phyloP scores from a whole-genome alignment of 2,888 invertebrate genomes.

The Athalia circularis region DNA sequence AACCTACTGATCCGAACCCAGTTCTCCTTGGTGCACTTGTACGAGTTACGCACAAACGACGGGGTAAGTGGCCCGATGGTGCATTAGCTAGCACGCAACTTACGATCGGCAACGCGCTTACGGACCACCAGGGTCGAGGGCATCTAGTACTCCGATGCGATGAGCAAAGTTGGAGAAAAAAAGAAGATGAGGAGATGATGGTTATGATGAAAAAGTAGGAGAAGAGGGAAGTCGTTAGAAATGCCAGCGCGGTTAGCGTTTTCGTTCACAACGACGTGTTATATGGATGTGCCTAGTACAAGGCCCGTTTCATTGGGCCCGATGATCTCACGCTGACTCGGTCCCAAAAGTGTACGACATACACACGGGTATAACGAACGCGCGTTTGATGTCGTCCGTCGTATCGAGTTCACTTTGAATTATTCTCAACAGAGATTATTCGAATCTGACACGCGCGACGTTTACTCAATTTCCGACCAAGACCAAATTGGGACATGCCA shows the following conservation, averaged over 20 bases:
- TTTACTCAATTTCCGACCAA: conserved; percentile 17
- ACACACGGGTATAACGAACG: conserved; percentile 26
- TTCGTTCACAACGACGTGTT: neutral
- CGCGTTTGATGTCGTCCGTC: conserved; percentile 38
- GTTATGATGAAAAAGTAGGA: neutral
- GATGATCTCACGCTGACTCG: conserved; percentile 44
- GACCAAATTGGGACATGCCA: neutral
- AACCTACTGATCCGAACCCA: neutral
- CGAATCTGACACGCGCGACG: conserved; percentile 43
- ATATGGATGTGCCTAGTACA: neutral
- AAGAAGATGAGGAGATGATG: neutral
- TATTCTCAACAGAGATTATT: conserved; percentile 39
- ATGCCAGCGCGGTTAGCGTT: conserved; percentile 17
- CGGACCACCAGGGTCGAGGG: conserved; percentile 29
- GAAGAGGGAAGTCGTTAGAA: conserved; percentile 22
- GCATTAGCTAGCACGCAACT: neutral
- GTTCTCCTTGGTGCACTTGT: too few relatives aligned
- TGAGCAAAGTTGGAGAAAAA: neutral
- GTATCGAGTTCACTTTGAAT: conserved; percentile 36
- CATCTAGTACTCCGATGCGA: neutral
- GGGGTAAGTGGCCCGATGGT: neutral
- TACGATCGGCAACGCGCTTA: neutral
- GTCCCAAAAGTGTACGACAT: neutral
- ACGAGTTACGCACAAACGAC: neutral
- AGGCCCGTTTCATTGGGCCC: conserved; percentile 36